Evolutionary conservation across 2,888 invertebrate species (phyloP).

Genomic region (Perdita meconis): DNA sequence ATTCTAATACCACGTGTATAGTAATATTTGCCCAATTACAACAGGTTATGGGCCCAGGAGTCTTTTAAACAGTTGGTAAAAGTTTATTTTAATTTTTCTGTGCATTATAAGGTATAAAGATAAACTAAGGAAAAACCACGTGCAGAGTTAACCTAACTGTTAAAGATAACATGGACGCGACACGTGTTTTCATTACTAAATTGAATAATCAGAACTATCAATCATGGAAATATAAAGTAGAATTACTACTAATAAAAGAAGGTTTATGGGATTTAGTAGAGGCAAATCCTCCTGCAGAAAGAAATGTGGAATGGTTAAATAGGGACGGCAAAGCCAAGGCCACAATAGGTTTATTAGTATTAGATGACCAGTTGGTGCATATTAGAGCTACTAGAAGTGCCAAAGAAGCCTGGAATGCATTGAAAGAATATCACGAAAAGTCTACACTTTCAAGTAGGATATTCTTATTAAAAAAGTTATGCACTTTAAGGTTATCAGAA

Average conservation of each 20-base stretch:
- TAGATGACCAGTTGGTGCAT: slow-evolving; percentile 49
- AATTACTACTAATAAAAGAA: slow-evolving; percentile 59
- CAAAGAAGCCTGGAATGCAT: slow-evolving; percentile 50
- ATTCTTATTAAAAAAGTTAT: slow-evolving; percentile 25
- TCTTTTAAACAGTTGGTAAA: neutral
- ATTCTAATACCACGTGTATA: neutral
- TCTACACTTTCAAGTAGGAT: slow-evolving; percentile 51
- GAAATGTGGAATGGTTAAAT: slow-evolving; percentile 50
- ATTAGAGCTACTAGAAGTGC: slow-evolving; percentile 37
- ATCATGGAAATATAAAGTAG: slow-evolving; percentile 57
- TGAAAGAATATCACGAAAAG: slow-evolving; percentile 59
- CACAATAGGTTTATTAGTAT: slow-evolving; percentile 57
- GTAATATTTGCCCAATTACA: neutral
- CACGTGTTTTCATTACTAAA: slow-evolving; percentile 30
- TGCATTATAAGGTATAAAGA: neutral
- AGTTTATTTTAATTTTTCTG: neutral
- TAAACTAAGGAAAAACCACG: neutral
- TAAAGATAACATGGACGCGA: neutral
- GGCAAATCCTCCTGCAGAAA: slow-evolving; percentile 25
- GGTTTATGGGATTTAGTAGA: slow-evolving; percentile 49
- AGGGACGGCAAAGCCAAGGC: slow-evolving; percentile 57
- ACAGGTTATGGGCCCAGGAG: slow-evolving; percentile 15
- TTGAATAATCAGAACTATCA: slow-evolving; percentile 57
- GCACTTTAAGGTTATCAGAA: neutral
- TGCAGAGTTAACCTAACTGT: neutral